Evolutionary conservation across 2,888 invertebrate species (phyloP).

Genomic region (Plutella xylostella): DNA sequence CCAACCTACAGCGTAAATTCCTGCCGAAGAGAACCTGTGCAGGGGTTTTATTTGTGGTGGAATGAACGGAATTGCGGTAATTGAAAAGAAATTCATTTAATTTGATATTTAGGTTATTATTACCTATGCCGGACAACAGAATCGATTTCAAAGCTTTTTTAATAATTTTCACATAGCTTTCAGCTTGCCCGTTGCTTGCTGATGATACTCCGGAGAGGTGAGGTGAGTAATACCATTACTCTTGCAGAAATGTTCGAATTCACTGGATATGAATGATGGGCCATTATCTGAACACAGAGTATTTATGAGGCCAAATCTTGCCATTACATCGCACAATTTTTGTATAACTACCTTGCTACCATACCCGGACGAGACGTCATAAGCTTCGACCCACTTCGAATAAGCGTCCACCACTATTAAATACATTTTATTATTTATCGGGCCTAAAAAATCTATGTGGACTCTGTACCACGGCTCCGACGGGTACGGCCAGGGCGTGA

Average conservation of each 20-base stretch:
- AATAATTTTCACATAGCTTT: constrained; percentile 17
- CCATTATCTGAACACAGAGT: constrained; percentile 20
- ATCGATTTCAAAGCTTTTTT: constrained; percentile 13
- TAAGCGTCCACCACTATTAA: constrained; percentile 18
- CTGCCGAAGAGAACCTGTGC: neutral
- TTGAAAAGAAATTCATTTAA: constrained; percentile 3
- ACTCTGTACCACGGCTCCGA: constrained; percentile 16
- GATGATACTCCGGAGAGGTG: constrained; percentile 13
- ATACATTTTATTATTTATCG: constrained; percentile 14
- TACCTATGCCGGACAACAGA: neutral
- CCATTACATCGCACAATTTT: constrained; percentile 17
- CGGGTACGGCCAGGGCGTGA: constrained; percentile 17
- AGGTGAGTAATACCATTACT: constrained; percentile 18
- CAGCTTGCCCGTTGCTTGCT: constrained; percentile 15
- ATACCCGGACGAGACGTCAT: constrained; percentile 11
- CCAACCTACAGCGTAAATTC: neutral
- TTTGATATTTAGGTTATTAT: constrained; percentile 9
- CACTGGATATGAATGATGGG: constrained; percentile 13
- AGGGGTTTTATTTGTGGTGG: neutral
- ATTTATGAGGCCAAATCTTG: constrained; percentile 11
- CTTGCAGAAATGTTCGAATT: constrained; percentile 17
- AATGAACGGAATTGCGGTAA: neutral
- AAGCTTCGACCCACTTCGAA: constrained; percentile 19
- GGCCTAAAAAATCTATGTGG: constrained; percentile 22
- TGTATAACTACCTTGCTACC: constrained; percentile 10